A percentile compares a stretch with the other conserved stretches of the same genome.
phyloP scores from a whole-genome alignment of 2,888 invertebrate genomes.

The Trachelus iudaicus region DNA sequence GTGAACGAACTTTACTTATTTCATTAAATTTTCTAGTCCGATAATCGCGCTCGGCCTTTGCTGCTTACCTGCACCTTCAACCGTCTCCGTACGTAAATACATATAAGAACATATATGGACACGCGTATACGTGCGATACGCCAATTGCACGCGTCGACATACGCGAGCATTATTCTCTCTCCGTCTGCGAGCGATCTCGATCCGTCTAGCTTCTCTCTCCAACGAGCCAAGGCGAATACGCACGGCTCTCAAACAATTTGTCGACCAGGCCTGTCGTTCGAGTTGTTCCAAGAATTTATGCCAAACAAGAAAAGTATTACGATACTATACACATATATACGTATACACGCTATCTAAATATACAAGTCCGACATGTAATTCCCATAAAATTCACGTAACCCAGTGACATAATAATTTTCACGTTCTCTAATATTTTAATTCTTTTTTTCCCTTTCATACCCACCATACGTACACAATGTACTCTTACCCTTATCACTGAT shows the following conservation, averaged over 20 bases:
- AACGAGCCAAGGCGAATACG: not conserved
- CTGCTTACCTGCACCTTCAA: too few species aligned
- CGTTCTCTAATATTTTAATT: not conserved
- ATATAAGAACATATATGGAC: not conserved
- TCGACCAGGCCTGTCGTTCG: not conserved
- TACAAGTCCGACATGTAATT: not conserved
- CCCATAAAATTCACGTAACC: not conserved
- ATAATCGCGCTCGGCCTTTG: conserved; percentile 20
- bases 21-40: conserved; percentile 42
- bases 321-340: not conserved
- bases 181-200: not conserved
- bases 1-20: conserved; percentile 49
- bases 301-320: not conserved
- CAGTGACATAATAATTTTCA: not conserved
- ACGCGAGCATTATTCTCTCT: not conserved
- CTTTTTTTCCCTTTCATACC: not conserved
- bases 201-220: not conserved
- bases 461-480: not conserved
- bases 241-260: not conserved
- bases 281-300: not conserved
- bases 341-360: not conserved
- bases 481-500: not conserved
- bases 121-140: not conserved
- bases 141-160: not conserved
- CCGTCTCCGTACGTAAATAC: too few species aligned